Conservation (phyloP, 2,888 invertebrate species). For the Lasioglossum morio region DNA sequence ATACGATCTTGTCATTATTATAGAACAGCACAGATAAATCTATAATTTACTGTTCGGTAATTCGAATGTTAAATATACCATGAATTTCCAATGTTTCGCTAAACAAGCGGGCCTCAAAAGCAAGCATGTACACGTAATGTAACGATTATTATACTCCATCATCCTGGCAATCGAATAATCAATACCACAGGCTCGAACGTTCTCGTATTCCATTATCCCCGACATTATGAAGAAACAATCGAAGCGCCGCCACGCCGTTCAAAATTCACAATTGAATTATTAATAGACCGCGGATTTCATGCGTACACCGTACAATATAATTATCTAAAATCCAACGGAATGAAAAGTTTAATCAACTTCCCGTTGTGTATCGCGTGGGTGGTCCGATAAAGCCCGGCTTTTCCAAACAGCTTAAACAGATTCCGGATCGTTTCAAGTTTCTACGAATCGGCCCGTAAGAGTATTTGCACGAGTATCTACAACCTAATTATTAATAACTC, state of each 20-base stretch:
- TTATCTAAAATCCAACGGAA: neutral
- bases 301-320: neutral
- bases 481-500: slow-evolving; percentile 1
- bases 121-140: neutral
- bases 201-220: neutral
- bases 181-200: neutral
- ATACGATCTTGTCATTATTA: neutral
- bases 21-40: neutral
- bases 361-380: neutral
- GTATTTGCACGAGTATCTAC: neutral
- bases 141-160: neutral
- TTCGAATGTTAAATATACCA: neutral
- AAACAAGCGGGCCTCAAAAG: neutral
- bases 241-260: neutral
- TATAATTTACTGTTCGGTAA: neutral
- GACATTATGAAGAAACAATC: neutral
- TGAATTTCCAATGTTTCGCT: neutral
- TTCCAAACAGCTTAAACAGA: neutral
- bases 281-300: neutral
- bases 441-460: neutral
- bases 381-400: neutral
- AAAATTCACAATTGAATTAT: neutral
- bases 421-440: neutral
- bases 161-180: neutral
- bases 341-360: neutral